These are phyloP conservation scores for Kobus ellipsiprymnus DNA, from an alignment of 2,113 vertebrate species.

Conservation along the genomic window DNA sequence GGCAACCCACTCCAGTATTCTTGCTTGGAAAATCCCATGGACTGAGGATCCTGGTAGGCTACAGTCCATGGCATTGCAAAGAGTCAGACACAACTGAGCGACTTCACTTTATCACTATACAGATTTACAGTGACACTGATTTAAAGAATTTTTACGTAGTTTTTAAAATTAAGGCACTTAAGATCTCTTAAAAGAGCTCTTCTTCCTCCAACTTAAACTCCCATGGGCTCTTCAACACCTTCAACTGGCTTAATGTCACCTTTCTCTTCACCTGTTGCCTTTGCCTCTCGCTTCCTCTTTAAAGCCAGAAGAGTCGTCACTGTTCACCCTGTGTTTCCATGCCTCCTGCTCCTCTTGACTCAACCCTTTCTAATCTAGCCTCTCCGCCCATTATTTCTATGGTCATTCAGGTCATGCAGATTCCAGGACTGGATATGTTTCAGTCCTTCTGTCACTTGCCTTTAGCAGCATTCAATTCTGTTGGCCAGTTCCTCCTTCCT, in stretches of 20 bases:
- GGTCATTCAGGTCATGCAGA: no score
- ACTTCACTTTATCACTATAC: neutral
- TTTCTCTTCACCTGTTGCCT: neutral
- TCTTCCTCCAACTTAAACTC: neutral
- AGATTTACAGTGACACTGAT: neutral
- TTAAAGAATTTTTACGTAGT: neutral
- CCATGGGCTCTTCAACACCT: neutral
- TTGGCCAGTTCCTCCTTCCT: neutral
- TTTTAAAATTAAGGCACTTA: neutral
- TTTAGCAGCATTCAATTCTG: neutral
- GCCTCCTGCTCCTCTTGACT: neutral
- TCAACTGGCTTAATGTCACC: neutral
- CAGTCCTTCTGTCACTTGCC: neutral
- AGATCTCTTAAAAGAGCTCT: neutral
- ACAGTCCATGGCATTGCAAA: no score
- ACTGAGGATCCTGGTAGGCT: no score
- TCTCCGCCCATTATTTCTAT: neutral
- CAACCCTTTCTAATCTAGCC: neutral
- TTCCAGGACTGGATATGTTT: neutral
- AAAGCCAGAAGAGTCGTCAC: neutral
- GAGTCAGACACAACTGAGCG: no score
- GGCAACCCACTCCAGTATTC: no score
- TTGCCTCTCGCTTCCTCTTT: neutral
- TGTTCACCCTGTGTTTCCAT: neutral
- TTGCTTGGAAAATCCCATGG: no score